These are phyloP conservation scores for Phrynocephalus versicolor DNA, from an alignment of 2,113 vertebrate species.

Conservation along the genomic window DNA sequence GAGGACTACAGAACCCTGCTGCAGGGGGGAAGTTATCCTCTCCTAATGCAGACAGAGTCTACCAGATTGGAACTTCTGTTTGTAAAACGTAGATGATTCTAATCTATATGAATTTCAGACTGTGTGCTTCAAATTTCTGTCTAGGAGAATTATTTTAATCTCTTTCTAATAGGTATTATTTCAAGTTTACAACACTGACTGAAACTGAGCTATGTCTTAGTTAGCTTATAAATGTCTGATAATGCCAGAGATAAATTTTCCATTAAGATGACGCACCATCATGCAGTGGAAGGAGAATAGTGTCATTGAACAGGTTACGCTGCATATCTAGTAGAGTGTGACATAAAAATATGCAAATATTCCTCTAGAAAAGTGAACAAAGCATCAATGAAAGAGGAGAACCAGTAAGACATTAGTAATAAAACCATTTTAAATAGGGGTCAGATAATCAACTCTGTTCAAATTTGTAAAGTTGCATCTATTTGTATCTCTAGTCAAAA, in stretches of 20 bases:
- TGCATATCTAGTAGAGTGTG: background rate
- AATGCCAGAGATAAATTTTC: background rate
- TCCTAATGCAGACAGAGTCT: no score
- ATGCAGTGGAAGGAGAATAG: background rate
- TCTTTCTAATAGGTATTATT: conserved; percentile 17
- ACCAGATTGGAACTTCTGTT: no score
- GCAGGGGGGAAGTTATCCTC: no score
- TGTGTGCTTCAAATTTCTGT: background rate
- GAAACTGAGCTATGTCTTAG: conserved; percentile 25
- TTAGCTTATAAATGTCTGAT: background rate
- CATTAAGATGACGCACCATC: background rate
- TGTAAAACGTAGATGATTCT: no score
- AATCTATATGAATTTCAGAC: background rate
- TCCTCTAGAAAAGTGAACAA: conserved; percentile 9
- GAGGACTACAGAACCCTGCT: no score
- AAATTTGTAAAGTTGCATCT: conserved; percentile 4
- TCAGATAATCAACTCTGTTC: background rate
- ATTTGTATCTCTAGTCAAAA: background rate
- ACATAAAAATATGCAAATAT: background rate
- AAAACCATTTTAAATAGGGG: background rate
- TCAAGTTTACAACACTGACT: conserved; percentile 14
- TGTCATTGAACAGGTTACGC: background rate
- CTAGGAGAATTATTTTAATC: conserved; percentile 24
- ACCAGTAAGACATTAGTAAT: background rate
- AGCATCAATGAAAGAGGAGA: background rate